Conservation (phyloP, 2,113 vertebrate species). For the Pseudorasbora parva region DNA sequence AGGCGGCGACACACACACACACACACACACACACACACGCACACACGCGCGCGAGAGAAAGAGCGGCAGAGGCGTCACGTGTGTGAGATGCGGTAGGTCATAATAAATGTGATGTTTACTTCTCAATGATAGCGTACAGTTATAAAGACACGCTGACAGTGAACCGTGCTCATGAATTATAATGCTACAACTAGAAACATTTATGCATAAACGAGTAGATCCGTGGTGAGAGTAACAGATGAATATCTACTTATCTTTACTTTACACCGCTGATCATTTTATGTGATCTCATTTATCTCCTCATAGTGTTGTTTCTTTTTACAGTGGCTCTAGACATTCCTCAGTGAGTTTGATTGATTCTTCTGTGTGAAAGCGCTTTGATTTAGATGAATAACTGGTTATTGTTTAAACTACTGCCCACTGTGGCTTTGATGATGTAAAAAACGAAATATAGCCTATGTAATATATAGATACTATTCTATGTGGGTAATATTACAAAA, state of each 20-base stretch:
- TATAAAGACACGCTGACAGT: neutral
- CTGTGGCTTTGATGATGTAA: too few relatives aligned
- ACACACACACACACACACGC: too few relatives aligned
- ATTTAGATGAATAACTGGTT: neutral
- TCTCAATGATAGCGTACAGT: neutral
- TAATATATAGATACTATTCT: neutral
- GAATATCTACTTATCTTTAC: neutral
- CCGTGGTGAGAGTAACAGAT: neutral
- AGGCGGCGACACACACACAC: neutral
- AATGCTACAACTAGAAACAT: fast-evolving
- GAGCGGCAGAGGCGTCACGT: neutral
- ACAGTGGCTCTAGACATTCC: neutral
- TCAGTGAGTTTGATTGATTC: neutral
- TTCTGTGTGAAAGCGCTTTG: neutral
- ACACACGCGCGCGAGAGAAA: too few relatives aligned
- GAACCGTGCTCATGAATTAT: neutral
- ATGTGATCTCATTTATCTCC: neutral
- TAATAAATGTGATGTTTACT: neutral
- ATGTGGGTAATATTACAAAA: neutral
- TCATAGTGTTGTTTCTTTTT: neutral
- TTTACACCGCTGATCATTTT: too few relatives aligned
- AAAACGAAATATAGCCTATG: neutral
- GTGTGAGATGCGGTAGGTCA: neutral
- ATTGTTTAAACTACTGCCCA: neutral
- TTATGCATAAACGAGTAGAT: neutral